A percentile compares a stretch with the other conserved stretches of the same genome.
phyloP scores from a whole-genome alignment of 2,113 vertebrate species.

The Vulpes vulpes region DNA sequence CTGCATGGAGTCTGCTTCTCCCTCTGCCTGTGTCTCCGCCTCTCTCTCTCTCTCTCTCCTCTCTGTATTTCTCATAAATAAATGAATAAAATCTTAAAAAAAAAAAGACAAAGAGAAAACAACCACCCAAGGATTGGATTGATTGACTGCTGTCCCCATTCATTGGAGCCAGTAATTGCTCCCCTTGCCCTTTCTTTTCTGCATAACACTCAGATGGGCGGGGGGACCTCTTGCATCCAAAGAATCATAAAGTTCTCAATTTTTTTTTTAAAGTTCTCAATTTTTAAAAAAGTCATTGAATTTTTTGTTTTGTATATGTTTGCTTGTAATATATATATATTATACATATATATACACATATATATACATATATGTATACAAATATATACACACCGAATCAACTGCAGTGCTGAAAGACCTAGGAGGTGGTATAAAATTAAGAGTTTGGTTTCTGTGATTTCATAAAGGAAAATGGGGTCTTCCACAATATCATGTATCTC shows the following conservation, averaged over 20 bases:
- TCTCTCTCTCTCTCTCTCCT: no score
- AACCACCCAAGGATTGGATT: not conserved
- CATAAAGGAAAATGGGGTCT: not conserved
- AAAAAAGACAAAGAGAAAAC: not conserved
- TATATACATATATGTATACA: not conserved
- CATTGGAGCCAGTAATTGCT: not conserved
- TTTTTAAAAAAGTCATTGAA: conserved; percentile 14
- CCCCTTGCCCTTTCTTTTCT: not conserved
- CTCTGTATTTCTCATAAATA: no score
- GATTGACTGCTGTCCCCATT: not conserved
- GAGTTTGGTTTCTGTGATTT: not conserved
- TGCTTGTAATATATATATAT: not conserved
- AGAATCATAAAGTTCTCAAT: not conserved
- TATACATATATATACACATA: no score
- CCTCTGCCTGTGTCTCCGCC: no score
- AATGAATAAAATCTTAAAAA: no score
- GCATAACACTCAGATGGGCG: not conserved
- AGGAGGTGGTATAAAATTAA: not conserved
- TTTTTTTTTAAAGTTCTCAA: not conserved
- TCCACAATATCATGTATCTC: not conserved
- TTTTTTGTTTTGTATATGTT: not conserved
- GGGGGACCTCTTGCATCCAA: not conserved
- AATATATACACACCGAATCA: not conserved
- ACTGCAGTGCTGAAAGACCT: not conserved
- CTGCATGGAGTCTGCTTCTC: no score